Evolutionary conservation across 2,113 vertebrate species (phyloP).

Genomic region (Bufo bufo): DNA sequence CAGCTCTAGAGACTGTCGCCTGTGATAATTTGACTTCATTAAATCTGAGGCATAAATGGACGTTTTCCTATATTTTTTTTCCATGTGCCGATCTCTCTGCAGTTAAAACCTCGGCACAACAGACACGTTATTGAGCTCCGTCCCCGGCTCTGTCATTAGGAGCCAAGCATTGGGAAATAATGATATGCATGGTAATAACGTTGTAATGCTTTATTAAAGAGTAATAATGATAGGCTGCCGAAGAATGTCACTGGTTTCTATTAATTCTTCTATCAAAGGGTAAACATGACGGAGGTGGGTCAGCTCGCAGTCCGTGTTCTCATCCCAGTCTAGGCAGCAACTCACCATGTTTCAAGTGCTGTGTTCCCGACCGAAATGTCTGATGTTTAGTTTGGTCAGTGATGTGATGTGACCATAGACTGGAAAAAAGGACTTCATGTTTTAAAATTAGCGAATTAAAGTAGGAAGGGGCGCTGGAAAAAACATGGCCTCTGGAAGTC

Average conservation of each 20-base stretch:
- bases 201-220: slow-evolving; percentile 51
- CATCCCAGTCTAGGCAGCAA: slow-evolving; percentile 17
- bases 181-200: slow-evolving; percentile 46
- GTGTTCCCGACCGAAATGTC: not conserved
- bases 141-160: slow-evolving; percentile 66
- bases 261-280: slow-evolving; percentile 32
- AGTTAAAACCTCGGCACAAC: slow-evolving; percentile 80
- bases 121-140: slow-evolving; percentile 78
- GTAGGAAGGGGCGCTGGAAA: not conserved
- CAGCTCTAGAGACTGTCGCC: slow-evolving; percentile 83
- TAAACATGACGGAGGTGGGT: slow-evolving; percentile 30
- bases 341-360: not conserved
- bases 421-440: not conserved
- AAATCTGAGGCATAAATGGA: slow-evolving; percentile 91
- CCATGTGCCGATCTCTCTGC: slow-evolving; percentile 76
- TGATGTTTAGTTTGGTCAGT: slow-evolving; percentile 5
- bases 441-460: not conserved
- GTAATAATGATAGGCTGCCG: slow-evolving; percentile 53
- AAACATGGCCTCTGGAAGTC: not conserved
- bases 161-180: slow-evolving; percentile 46
- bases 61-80: slow-evolving; percentile 75
- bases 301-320: not conserved
- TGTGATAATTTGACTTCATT: slow-evolving; percentile 97
- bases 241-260: slow-evolving; percentile 22
- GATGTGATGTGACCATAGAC: slow-evolving; percentile 10